A percentile compares a stretch with the other conserved stretches of the same genome.
These are phyloP conservation scores for Pecten maximus DNA, from an alignment of 2,888 invertebrate genomes.

Conservation along the genomic window DNA sequence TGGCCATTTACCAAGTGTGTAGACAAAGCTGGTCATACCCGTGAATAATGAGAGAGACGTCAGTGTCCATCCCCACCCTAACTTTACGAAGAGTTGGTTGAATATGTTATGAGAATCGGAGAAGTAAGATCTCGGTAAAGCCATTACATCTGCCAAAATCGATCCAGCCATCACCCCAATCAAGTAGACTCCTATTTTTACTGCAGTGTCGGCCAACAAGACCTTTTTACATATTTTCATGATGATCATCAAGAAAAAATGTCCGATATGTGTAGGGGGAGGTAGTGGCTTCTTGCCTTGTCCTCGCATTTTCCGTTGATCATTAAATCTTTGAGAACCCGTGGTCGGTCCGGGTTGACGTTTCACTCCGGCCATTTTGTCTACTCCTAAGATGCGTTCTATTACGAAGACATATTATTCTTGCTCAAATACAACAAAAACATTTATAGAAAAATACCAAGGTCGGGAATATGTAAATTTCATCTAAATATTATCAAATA, in stretches of 20 bases:
- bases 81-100: conserved; percentile 96
- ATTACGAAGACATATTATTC: background rate
- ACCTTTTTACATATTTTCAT: conserved; percentile 94
- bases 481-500: no score
- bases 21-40: conserved; percentile 90
- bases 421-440: background rate
- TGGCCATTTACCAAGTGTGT: conserved; percentile 91
- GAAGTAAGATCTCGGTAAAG: conserved; percentile 91
- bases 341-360: conserved; percentile 13
- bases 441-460: no score
- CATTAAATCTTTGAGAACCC: conserved; percentile 21
- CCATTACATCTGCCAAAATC: conserved; percentile 91
- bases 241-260: conserved; percentile 91
- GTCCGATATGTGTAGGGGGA: conserved; percentile 91
- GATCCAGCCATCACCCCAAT: conserved; percentile 92
- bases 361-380: conserved; percentile 16
- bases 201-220: conserved; percentile 90
- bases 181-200: conserved; percentile 93
- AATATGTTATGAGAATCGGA: conserved; percentile 95
- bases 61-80: conserved; percentile 99
- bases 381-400: background rate
- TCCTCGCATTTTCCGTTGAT: conserved; percentile 6
- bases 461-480: no score
- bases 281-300: conserved; percentile 87
- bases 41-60: conserved; percentile 91